phyloP scores from a whole-genome alignment of 2,888 invertebrate species.

The Zhuqinia jingwanae region DNA sequence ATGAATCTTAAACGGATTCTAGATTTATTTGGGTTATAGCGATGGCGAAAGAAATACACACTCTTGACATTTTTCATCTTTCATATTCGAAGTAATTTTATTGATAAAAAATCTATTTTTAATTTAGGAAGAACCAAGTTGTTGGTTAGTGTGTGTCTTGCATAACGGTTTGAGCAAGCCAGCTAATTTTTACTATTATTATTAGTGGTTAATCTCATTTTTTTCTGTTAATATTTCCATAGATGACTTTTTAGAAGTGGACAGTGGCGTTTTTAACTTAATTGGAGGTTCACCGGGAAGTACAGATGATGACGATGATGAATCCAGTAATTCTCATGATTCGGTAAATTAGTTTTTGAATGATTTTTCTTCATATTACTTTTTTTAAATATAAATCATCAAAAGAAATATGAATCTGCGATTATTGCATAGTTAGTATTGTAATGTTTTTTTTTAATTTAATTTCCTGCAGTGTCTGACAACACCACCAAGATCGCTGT shows the following conservation, averaged over 20 bases:
- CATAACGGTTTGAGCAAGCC: no score
- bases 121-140: no score
- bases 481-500: constrained; percentile 18
- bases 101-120: no score
- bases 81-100: no score
- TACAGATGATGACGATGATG: constrained; percentile 52
- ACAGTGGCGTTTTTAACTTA: constrained; percentile 79
- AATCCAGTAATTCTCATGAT: constrained; percentile 61
- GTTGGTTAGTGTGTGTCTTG: no score
- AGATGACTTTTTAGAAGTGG: constrained; percentile 79
- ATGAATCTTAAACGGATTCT: no score
- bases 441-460: background rate
- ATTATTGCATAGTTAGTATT: background rate
- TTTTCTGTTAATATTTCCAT: background rate
- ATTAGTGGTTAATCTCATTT: background rate
- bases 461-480: constrained; percentile 42
- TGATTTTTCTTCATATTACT: no score
- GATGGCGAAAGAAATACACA: no score
- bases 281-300: constrained; percentile 68
- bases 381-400: background rate
- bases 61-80: no score
- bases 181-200: no score
- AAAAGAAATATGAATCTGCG: background rate
- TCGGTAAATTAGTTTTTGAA: constrained; percentile 60
- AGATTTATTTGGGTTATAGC: no score